Base-by-base conservation (phyloP, 2,113 vertebrate species). In the Cervus canadensis region DNA sequence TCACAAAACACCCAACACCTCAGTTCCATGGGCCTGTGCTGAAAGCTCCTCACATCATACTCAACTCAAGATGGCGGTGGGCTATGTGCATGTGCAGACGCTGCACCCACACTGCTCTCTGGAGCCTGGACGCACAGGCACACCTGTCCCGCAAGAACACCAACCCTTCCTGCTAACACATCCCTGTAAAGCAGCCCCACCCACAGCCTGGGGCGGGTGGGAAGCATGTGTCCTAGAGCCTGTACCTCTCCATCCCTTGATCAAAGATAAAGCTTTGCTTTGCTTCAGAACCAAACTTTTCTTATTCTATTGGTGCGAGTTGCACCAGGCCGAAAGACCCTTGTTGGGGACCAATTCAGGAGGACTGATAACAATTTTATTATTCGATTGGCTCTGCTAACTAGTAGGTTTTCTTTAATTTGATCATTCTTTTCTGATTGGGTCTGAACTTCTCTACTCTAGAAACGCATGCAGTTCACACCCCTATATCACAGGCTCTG, bases 1-100 rank as follows among this genome's bases (percentile, higher is more conserved):
- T 56, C 6, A 23, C 33, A 23, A 56, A 83, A 9, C 7, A 25
- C 12, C 13, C 33, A n/a, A 15, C 33, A 25, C 81, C 17, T 83
- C 33, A 83, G 19, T 11, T 23, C 50, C 36, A 7, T 14, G 2
- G 15, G 7, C 12, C 48, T 25, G 48, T 17, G 79, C 48, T 2
- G 11, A 54, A 54, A 81, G 5, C 28, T 50, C 76, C 26, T 36
- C 64, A 36, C 64, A 5, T 2, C 25, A 45, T 13, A 45, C 25
- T 36, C 81, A 26, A 10, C 21, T 36, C 50, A 25, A 56, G 50
- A 16, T 16, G 52, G 81, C 2, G 12, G 81, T 54, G 11, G 52
- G 21, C 81, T 21, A 11, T 1, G 33, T 8, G 50, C 79, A 14
- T 0, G 2, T 7, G 71, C 6, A 5, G 21, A 56, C 12, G 0